These are phyloP conservation scores for Leucophora obtusa DNA, from an alignment of 2,888 invertebrate genomes.

Conservation along the genomic window DNA sequence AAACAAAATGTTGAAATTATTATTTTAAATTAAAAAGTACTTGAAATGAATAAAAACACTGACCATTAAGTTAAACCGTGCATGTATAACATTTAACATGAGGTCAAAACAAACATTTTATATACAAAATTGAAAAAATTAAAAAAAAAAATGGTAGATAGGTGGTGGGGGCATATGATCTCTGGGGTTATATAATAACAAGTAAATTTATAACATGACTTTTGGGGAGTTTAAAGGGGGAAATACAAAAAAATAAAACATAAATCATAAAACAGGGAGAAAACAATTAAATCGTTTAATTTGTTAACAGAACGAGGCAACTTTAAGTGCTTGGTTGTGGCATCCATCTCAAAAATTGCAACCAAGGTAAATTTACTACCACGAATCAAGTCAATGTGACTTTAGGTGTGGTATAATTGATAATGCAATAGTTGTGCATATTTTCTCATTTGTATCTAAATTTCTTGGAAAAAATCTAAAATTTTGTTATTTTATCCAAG, in stretches of 20 bases:
- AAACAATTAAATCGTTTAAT: conserved; percentile 50
- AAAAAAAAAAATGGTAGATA: not conserved
- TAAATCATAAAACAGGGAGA: conserved; percentile 36
- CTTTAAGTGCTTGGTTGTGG: not conserved
- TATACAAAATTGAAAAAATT: conserved; percentile 20
- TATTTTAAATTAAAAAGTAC: conserved; percentile 63
- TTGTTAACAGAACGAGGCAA: conserved; percentile 20
- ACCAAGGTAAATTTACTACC: conserved; percentile 22
- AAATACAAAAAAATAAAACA: conserved; percentile 2
- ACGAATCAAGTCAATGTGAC: conserved; percentile 27
- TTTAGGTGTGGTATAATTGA: not conserved
- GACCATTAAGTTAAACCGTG: conserved; percentile 63
- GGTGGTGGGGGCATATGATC: not conserved
- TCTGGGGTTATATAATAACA: conserved; percentile 10
- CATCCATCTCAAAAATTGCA: conserved; percentile 7
- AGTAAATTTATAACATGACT: conserved; percentile 15
- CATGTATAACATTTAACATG: conserved; percentile 59
- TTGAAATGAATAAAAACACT: conserved; percentile 64
- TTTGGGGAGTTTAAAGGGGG: conserved; percentile 1
- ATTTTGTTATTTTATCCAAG: no score
- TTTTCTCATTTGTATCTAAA: no score
- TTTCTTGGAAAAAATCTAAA: no score
- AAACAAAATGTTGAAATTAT: conserved; percentile 61
- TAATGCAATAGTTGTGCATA: no score
- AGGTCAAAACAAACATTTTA: conserved; percentile 56